Conservation (phyloP, 1,140 invertebrate species). For the Protaetia brevitarsis region DNA sequence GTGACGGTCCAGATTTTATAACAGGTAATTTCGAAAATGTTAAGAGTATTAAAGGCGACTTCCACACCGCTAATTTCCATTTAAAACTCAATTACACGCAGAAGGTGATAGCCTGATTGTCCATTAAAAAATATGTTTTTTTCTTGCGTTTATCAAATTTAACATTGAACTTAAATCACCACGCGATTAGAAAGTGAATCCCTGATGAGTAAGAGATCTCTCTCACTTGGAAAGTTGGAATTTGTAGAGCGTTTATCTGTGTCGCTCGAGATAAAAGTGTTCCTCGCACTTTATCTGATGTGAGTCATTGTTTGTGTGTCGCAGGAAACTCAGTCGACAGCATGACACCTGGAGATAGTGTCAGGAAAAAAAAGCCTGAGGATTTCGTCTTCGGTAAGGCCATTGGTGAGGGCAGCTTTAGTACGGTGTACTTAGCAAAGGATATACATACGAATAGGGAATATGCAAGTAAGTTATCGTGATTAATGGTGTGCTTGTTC, state of each 20-base stretch:
- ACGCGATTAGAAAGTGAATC: not conserved
- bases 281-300: not conserved
- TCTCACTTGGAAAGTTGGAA: not conserved
- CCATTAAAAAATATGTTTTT: too few species aligned
- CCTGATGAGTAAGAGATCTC: not conserved
- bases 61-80: not conserved
- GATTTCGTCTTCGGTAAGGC: conserved; percentile 95
- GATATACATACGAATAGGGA: conserved; percentile 85
- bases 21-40: conserved; percentile 9
- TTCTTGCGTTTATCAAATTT: too few species aligned
- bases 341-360: conserved; percentile 31
- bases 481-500: not conserved
- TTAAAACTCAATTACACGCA: too few species aligned
- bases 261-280: not conserved
- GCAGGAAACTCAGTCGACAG: not conserved
- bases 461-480: conserved; percentile 79
- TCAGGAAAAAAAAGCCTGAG: conserved; percentile 68
- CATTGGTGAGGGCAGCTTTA: conserved; percentile 95
- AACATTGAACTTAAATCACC: not conserved
- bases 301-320: too few species aligned
- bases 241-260: not conserved
- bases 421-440: conserved; percentile 90
- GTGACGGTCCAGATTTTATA: conserved; percentile 23
- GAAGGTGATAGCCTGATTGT: too few species aligned
- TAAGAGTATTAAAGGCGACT: not conserved